Conservation (phyloP, 1,140 invertebrate species). For the Apis laboriosa region DNA sequence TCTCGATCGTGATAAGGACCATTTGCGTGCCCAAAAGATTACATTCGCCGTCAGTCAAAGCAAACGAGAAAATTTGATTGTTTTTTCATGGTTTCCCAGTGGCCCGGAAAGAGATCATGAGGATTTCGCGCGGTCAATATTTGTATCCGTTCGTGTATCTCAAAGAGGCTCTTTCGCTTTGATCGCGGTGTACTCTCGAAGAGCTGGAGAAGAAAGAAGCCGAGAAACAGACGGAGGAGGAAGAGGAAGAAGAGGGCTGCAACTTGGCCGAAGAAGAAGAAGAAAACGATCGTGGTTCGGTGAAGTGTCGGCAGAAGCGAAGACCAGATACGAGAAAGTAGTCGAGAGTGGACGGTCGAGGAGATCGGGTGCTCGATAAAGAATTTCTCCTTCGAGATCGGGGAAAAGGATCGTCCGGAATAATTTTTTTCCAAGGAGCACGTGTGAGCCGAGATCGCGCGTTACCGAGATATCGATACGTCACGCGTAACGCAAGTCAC, state of each 20-base stretch:
- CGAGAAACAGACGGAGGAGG: slow-evolving; percentile 24
- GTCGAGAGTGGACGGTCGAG: slow-evolving; percentile 52
- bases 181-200: slow-evolving; percentile 13
- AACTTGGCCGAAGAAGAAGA: slow-evolving; percentile 27
- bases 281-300: slow-evolving; percentile 44
- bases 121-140: slow-evolving; percentile 33
- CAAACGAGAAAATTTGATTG: slow-evolving; percentile 36
- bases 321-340: slow-evolving; percentile 51
- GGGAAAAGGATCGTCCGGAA: not conserved
- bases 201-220: not conserved
- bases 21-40: slow-evolving; percentile 1
- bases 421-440: not conserved
- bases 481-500: not conserved
- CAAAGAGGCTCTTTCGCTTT: slow-evolving; percentile 38
- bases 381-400: slow-evolving; percentile 38
- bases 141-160: slow-evolving; percentile 30
- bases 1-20: slow-evolving; percentile 17
- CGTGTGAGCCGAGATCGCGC: not conserved
- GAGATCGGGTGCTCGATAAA: slow-evolving; percentile 52
- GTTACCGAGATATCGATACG: not conserved
- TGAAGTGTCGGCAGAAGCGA: slow-evolving; percentile 48
- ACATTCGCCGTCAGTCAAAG: slow-evolving; percentile 8
- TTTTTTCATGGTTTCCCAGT: slow-evolving; percentile 27
- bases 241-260: slow-evolving; percentile 27
- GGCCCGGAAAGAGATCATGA: slow-evolving; percentile 36